phyloP scores from a whole-genome alignment of 2,797 vertebrate species.

The Hippopotamyrus pictus region DNA sequence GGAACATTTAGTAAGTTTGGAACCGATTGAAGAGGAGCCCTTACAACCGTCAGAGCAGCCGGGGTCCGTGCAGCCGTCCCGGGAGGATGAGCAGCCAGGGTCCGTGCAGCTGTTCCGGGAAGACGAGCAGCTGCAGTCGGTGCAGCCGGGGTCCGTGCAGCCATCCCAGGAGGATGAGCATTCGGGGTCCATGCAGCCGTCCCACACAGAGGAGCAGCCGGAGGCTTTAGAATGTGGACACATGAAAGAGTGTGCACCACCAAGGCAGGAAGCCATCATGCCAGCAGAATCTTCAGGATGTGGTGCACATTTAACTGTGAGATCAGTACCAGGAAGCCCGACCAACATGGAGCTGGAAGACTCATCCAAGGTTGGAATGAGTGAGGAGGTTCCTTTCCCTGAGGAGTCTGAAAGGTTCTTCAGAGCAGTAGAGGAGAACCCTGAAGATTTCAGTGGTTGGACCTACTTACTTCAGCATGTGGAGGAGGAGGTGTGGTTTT shows the following conservation, averaged over 20 bases:
- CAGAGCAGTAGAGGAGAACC: conserved; percentile 83
- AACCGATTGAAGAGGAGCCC: neutral
- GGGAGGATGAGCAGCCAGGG: neutral
- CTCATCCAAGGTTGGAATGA: neutral
- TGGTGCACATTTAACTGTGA: neutral
- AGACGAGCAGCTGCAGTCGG: too few relatives aligned
- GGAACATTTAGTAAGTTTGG: neutral
- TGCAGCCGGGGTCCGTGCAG: neutral
- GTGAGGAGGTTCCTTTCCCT: neutral
- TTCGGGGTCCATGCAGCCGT: neutral
- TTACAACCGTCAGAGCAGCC: neutral
- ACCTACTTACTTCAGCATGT: conserved; percentile 92
- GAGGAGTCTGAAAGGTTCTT: conserved; percentile 82
- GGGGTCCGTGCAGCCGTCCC: neutral
- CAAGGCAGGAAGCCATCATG: neutral
- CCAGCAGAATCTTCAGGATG: neutral
- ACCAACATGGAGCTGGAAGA: neutral
- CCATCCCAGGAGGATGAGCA: neutral
- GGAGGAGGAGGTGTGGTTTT: conserved; percentile 87
- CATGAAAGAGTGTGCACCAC: neutral
- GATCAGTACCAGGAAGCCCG: neutral
- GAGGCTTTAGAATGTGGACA: neutral
- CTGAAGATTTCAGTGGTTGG: conserved; percentile 95
- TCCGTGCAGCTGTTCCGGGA: neutral
- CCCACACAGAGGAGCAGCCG: neutral